Evolutionary conservation across 2,888 invertebrate genomes (phyloP).

Genomic region (Rhabditoides inermis): DNA sequence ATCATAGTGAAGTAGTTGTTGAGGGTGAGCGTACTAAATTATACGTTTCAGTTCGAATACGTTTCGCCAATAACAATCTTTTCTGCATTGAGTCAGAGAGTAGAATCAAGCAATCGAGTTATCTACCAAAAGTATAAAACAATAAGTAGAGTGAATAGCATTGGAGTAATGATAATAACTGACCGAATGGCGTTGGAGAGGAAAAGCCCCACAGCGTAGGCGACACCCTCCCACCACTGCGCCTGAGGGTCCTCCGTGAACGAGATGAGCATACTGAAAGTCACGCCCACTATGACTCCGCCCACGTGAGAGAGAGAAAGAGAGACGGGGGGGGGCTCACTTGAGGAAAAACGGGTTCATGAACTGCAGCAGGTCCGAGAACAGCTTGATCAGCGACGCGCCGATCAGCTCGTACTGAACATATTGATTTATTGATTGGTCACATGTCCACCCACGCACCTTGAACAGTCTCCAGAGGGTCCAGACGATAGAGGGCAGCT

Average conservation of each 20-base stretch:
- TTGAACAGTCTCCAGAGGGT: constrained; percentile 38
- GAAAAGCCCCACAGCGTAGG: constrained; percentile 40
- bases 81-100: no score
- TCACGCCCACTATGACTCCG: no score
- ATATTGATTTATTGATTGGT: no score
- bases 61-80: no score
- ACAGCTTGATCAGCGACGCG: constrained; percentile 37
- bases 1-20: constrained; percentile 38
- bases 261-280: constrained; percentile 35
- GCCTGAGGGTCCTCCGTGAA: constrained; percentile 42
- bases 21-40: constrained; percentile 11
- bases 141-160: no score
- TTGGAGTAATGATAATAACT: no score
- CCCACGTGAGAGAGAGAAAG: no score
- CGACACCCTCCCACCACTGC: constrained; percentile 38
- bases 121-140: no score
- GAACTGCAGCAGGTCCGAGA: constrained; percentile 43
- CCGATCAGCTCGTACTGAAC: constrained; percentile 43
- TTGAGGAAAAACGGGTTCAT: constrained; percentile 46
- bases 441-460: no score
- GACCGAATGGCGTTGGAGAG: constrained; percentile 22
- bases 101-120: no score
- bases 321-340: no score
- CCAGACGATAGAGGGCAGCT: constrained; percentile 37
- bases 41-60: no score